Evolutionary conservation across 2,888 invertebrate species (phyloP), one percentile per base, ranked within the genome.

Genomic region (Xanthorhoe spadicearia): DNA sequence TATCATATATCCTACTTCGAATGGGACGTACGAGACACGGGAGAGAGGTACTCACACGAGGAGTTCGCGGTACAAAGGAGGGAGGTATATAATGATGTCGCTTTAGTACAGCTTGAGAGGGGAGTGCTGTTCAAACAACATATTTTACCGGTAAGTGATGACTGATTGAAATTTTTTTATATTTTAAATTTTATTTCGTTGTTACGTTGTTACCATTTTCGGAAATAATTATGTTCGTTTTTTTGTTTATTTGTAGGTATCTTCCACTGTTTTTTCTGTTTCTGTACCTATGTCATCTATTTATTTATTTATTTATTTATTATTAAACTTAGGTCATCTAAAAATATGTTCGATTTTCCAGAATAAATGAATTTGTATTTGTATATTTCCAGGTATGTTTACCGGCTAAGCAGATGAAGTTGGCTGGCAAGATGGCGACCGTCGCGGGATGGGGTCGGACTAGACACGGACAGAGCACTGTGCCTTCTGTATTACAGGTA

Each of bases 371-470:
- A n/a, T n/a, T n/a, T n/a, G n/a, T n/a, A n/a, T n/a, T n/a, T n/a
- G n/a, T n/a, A n/a, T n/a, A n/a, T n/a, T 89, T 90, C 1, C 84
- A 93, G 93, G 93, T 98, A 7, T 98, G 98, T 83, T 90, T 98
- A 49, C 98, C 98, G 17, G 96, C 95, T 65, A 95, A 95, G 75
- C 94, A 94, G 82, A 92, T 96, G 70, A 98, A 97, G 83, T 85
- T 98, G 18, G 95, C 97, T 0, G 98, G 98, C 0, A 96, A 96
- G 81, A 96, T 96, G 90, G 98, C 98, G 51, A 98, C 98, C 0
- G 98, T 98, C 0, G 97, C 96, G 0, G 98, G 98, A 0, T 98
- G 98, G 98, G 98, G 98, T 0, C 92, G 98, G 23, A 98, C 98
- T 0, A 93, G 97, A 53, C 98, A 98, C 79, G 98, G 98, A 38